These are phyloP conservation scores for Sphaerodactylus townsendi DNA, from an alignment of 2,113 vertebrate species.

Conservation along the genomic window DNA sequence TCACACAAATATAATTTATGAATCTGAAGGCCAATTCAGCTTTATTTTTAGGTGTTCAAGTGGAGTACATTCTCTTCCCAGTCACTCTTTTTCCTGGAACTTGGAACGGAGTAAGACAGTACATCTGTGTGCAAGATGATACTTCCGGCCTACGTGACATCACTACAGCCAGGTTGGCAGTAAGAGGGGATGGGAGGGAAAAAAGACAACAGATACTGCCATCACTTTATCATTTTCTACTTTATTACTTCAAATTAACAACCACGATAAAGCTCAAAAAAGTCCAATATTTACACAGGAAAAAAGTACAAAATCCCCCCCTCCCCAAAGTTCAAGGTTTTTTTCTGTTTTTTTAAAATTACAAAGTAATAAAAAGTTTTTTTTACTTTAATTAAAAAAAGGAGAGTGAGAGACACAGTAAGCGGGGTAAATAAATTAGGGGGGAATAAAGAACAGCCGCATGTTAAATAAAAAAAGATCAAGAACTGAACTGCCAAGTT, in stretches of 20 bases:
- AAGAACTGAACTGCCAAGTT: slow-evolving; percentile 61
- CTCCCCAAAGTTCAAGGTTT: slow-evolving; percentile 80
- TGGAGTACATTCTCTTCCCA: slow-evolving; percentile 21
- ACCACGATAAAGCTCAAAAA: slow-evolving; percentile 89
- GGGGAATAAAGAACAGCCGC: slow-evolving; percentile 67
- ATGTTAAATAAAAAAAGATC: slow-evolving; percentile 73
- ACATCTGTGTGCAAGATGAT: neutral
- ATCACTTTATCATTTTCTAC: slow-evolving; percentile 84
- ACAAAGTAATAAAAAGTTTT: slow-evolving; percentile 88
- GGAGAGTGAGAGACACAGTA: slow-evolving; percentile 51
- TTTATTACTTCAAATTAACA: slow-evolving; percentile 90
- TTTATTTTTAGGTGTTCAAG: slow-evolving; percentile 49
- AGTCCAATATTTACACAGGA: slow-evolving; percentile 89
- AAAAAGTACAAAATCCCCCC: slow-evolving; percentile 87
- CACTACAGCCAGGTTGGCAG: slow-evolving; percentile 4
- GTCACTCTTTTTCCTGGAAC: slow-evolving; percentile 55
- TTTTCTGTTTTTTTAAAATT: slow-evolving; percentile 83
- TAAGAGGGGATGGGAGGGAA: neutral
- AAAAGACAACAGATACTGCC: slow-evolving; percentile 53
- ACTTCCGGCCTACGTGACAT: neutral
- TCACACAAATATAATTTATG: slow-evolving; percentile 21
- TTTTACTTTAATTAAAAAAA: slow-evolving; percentile 81
- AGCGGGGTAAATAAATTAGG: slow-evolving; percentile 77
- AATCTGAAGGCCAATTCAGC: slow-evolving; percentile 27
- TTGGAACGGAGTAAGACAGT: slow-evolving; percentile 3